Base-by-base conservation (phyloP, 2,797 vertebrate species). In the Pristis pectinata region DNA sequence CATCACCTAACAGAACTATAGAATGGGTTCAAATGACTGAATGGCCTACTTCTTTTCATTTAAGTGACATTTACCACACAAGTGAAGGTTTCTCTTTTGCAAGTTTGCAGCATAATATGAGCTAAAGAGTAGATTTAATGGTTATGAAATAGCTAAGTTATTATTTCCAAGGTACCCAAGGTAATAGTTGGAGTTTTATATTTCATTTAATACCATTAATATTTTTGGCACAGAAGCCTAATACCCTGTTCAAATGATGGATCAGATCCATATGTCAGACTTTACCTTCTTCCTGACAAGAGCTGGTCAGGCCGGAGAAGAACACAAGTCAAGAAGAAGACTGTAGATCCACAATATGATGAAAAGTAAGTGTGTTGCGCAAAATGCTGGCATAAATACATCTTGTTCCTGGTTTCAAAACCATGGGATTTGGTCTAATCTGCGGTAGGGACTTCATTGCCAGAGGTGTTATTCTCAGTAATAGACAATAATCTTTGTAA, bases 251-350 rank as follows among this genome's bases (percentile, higher is more conserved):
- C 96, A 95, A 97, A 96, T 53, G 97, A 97, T 0, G 98, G 98
- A 95, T 98, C 98, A 0, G 98, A 99, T 96, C 98, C 98, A 0
- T 99, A 99, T 0, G 98, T 99, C 87, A 98, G 98, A 34, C 95
- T 99, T 95, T 99, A 99, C 97, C 96, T 99, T 91, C 97, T 99
- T 95, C 99, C 99, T 7, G 99, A 99, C 44, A 98, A 98, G 95
- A 97, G 97, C 59, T 99, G 98, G 98, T 95, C 96, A 94, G 97
- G 97, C 95, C 98, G 98, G 94, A 99, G 97, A 97, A 98, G 97
- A 95, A 99, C 99, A 0, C 97, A 98, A 0, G 98, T 99, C 67
- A 99, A 98, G 96, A 98, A 96, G 95, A 99, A 96, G 95, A 99
- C 98, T 0, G 95, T 98, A 95, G 96, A 98, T 94, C 99, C 99